phyloP scores from a whole-genome alignment of 1,140 invertebrate species.

The Bombus huntii region DNA sequence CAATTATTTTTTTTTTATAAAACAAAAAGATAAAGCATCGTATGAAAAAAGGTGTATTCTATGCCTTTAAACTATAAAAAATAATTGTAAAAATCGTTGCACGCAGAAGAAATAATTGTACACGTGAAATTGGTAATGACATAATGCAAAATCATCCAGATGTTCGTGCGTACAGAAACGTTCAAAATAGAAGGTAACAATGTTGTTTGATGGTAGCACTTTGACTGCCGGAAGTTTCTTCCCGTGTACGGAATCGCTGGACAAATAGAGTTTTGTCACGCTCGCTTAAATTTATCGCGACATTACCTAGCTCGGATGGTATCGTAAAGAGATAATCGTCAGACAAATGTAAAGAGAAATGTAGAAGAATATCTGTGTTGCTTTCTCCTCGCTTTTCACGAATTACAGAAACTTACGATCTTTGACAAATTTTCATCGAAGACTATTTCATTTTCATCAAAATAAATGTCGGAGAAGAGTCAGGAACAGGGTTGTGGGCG shows the following conservation, averaged over 20 bases:
- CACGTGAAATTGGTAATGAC: too few species aligned
- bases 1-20: not conserved
- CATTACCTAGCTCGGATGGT: not conserved
- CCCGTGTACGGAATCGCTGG: not conserved
- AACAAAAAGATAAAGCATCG: too few species aligned
- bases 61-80: too few species aligned
- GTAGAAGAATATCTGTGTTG: not conserved
- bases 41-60: too few species aligned
- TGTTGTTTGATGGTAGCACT: not conserved
- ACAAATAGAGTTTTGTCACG: not conserved
- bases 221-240: not conserved
- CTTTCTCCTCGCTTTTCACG: conserved; percentile 6
- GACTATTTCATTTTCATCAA: not conserved
- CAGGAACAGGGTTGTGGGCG: too few species aligned
- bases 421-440: too few species aligned
- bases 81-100: too few species aligned
- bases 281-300: not conserved
- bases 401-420: not conserved
- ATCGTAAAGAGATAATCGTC: not conserved
- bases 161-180: not conserved
- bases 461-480: too few species aligned
- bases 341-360: not conserved
- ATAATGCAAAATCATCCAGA: not conserved
- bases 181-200: not conserved
- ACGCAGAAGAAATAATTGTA: too few species aligned